phyloP scores from a whole-genome alignment of 2,113 vertebrate species.

The Chlorocebus sabaeus region DNA sequence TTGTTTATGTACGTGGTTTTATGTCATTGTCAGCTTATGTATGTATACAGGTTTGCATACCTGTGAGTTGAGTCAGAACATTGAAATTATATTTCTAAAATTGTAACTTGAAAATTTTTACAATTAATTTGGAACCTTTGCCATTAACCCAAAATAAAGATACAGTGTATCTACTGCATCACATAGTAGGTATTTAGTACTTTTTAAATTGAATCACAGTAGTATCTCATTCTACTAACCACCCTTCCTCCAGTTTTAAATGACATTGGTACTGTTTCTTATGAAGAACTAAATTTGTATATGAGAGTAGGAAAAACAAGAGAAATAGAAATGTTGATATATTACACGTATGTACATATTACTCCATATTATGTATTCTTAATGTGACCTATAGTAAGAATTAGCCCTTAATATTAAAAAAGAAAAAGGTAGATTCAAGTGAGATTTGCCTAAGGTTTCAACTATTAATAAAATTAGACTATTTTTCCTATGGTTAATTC shows the following conservation, averaged over 20 bases:
- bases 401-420: neutral
- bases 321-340: neutral
- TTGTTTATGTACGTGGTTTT: neutral
- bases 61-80: neutral
- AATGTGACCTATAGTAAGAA: neutral
- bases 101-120: slow-evolving; percentile 13
- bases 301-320: neutral
- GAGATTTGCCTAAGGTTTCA: slow-evolving; percentile 49
- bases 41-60: neutral
- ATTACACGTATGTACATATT: neutral
- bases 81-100: slow-evolving; percentile 33
- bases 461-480: slow-evolving; percentile 52
- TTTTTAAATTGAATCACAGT: neutral
- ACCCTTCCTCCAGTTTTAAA: neutral
- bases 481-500: slow-evolving; percentile 68
- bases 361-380: neutral
- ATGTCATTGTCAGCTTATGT: neutral
- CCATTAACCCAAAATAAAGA: neutral
- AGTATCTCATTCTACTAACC: neutral
- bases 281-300: neutral
- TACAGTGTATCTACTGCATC: neutral
- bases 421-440: neutral
- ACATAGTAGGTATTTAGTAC: neutral
- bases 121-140: neutral
- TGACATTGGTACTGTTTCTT: neutral